Evolutionary conservation across 2,797 vertebrate species (phyloP).

Genomic region (Periophthalmus magnuspinnatus): DNA sequence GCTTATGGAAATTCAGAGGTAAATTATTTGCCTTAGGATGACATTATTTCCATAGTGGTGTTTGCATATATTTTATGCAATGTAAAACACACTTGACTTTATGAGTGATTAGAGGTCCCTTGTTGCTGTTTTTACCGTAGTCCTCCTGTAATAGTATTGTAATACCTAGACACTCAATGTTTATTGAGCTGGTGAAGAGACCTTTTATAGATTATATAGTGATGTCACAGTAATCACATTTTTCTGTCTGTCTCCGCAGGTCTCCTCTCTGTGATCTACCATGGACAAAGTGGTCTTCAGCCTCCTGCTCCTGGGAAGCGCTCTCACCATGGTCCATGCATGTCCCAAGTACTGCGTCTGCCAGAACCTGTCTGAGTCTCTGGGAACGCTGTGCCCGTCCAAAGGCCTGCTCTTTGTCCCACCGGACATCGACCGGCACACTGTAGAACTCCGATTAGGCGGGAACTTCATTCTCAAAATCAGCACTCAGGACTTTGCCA

Average conservation of each 20-base stretch:
- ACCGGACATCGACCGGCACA: constrained; percentile 90
- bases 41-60: background rate
- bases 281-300: constrained; percentile 96
- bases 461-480: constrained; percentile 98
- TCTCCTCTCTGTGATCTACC: constrained; percentile 83
- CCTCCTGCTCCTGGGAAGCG: constrained; percentile 94
- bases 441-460: constrained; percentile 94
- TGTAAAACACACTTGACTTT: no score
- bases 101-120: no score
- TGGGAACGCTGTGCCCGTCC: constrained; percentile 94
- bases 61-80: background rate
- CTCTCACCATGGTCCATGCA: constrained; percentile 84
- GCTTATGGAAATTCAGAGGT: background rate
- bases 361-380: constrained; percentile 97
- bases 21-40: background rate
- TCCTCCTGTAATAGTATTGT: no score
- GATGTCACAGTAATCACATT: background rate
- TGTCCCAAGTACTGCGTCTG: constrained; percentile 99
- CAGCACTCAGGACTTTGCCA: constrained; percentile 92
- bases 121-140: no score
- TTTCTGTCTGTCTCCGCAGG: constrained; percentile 68
- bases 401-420: constrained; percentile 98
- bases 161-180: background rate
- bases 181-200: background rate
- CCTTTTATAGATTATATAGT: background rate